Base-by-base conservation (phyloP, 2,888 invertebrate species). In the Drosophila mercatorum region DNA sequence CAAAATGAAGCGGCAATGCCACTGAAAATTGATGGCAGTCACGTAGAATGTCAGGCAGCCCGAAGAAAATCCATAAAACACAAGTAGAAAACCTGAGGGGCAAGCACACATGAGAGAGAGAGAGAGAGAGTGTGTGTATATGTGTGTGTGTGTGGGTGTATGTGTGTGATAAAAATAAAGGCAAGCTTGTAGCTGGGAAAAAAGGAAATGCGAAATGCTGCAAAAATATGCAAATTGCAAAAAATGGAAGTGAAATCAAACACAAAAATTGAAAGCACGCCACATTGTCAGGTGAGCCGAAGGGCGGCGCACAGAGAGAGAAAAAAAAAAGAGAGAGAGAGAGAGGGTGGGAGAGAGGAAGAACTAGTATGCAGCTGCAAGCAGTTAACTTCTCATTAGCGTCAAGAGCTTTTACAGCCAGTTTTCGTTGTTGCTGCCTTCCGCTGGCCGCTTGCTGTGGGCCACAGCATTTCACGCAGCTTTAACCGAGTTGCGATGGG, bases 21-120 rank as follows among this genome's bases (percentile, higher is more conserved):
- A 75, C 83, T 81, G 87, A 88, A 89, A 89, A 89, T 89, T 87
- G 86, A 87, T 89, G 87, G 88, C 88, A 89, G 90, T 86, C 86
- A 86, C 90, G 90, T 86, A 81, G 79, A 71, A 78, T 80, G 85
- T 70, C 82, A 78, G 76, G 69, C 70, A 57, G 62, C 68, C 63
- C 68, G 59, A 72, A 85, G 69, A 88, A 87, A 88, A 83, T 73
- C 83, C 79, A 88, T 80, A 86, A 82, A 80, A 73, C 74, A 82
- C 70, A 77, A 82, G 68, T 65, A 71, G 71, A 78, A 75, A 75
- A 66, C 70, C 69, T 65, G 65, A 62, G 78, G 70, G 65, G 66
- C 75, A 63, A 66, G 65, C 79, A 72, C 78, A 75, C 66, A 77
- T 68, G 68, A 59, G 26, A 2, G 44, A 12, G 44, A 14, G 26